Evolutionary conservation across 2,797 vertebrate genomes (phyloP).

Genomic region (Sebastes hubbsi): DNA sequence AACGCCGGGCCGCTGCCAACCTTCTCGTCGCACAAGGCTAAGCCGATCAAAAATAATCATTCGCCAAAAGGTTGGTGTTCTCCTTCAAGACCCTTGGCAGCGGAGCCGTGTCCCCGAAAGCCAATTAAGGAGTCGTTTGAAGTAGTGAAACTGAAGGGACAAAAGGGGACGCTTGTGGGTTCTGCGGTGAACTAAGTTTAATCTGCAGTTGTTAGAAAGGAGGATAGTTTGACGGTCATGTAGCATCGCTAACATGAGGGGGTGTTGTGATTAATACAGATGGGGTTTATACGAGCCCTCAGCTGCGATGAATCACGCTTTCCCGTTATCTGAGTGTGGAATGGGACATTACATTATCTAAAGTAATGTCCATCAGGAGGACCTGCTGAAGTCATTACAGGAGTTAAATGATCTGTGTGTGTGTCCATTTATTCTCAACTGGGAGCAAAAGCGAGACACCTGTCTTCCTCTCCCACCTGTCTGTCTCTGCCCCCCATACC

Average conservation of each 20-base stretch:
- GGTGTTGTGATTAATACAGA: neutral
- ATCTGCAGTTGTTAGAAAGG: neutral
- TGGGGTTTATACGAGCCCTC: neutral
- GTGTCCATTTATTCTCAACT: constrained; percentile 65
- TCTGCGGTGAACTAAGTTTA: neutral
- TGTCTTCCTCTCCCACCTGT: constrained; percentile 46
- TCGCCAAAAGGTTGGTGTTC: constrained; percentile 42
- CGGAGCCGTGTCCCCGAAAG: constrained; percentile 18
- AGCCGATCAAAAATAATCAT: constrained; percentile 40
- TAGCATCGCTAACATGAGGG: neutral
- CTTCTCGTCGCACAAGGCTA: neutral
- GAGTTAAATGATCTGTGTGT: neutral
- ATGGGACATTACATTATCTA: constrained; percentile 8
- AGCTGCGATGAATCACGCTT: neutral
- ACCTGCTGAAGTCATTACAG: neutral
- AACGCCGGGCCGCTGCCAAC: constrained; percentile 19
- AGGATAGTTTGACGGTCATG: neutral
- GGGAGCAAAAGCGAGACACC: constrained; percentile 54
- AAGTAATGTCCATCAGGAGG: constrained; percentile 1
- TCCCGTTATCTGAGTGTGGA: neutral
- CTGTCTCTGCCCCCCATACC: neutral
- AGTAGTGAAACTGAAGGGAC: constrained; percentile 2
- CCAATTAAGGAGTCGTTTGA: constrained; percentile 29
- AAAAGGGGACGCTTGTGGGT: neutral
- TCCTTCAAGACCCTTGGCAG: constrained; percentile 30